phyloP scores from a whole-genome alignment of 2,888 invertebrate genomes.

The Sisyra terminalis region DNA sequence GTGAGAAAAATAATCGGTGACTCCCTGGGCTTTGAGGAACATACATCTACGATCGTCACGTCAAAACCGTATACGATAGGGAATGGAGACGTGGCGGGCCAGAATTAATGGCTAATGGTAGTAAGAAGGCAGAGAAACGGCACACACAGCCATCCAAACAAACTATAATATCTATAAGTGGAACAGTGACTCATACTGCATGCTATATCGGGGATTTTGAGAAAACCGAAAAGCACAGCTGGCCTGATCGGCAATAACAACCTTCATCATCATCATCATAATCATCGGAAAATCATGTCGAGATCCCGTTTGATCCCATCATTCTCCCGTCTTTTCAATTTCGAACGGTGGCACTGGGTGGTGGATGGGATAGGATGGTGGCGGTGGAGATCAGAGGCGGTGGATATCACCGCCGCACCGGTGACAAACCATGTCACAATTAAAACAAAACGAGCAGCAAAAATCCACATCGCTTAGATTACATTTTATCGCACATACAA shows the following conservation, averaged over 20 bases:
- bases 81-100: background rate
- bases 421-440: background rate
- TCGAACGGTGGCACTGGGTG: too few relatives aligned
- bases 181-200: conserved; percentile 7
- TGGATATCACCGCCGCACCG: too few relatives aligned
- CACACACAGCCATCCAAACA: conserved; percentile 5
- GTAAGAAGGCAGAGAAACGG: background rate
- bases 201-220: background rate
- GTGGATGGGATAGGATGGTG: background rate
- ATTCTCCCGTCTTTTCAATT: too few relatives aligned
- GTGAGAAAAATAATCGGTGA: too few relatives aligned
- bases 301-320: too few relatives aligned
- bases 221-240: too few relatives aligned
- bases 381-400: background rate
- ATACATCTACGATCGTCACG: too few relatives aligned
- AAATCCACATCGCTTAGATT: background rate
- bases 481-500: too few relatives aligned
- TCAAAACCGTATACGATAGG: background rate
- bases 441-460: background rate
- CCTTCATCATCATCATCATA: too few relatives aligned
- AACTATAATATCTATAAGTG: conserved; percentile 7
- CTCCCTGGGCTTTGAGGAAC: too few relatives aligned
- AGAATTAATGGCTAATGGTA: background rate
- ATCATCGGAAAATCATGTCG: too few relatives aligned
- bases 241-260: too few relatives aligned